Evolutionary conservation across 2,888 invertebrate genomes (phyloP), one percentile per base, ranked within the genome.

Genomic region (Galerucella calmariensis): DNA sequence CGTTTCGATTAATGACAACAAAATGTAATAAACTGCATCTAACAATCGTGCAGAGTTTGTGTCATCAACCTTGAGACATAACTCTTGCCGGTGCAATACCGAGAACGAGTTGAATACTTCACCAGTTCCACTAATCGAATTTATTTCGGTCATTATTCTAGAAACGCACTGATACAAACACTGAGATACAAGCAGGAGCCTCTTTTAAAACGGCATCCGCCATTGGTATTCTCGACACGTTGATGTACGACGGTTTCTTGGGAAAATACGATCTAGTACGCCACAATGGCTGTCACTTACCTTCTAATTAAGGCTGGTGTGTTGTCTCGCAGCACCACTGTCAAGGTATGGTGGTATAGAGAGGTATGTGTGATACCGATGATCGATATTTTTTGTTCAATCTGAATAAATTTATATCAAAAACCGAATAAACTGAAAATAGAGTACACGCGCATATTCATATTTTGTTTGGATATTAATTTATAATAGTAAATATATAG

Each of bases 271-370:
- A 72, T 63, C 74, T 69, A 53, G 70, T 68, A 56, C 67, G 70
- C 74, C 72, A 77, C 77, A 77, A 77, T 77, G 77, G 72, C 68
- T 74, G 75, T 77, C 77, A 77, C 77, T 77, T 77, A 75, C 77
- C 75, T 72, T 74, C 77, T 77, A 77, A 77, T 77, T 77, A 77
- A 74, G 72, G 74, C 75, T 72, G 72, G 59, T 72, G 74, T 68
- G 74, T 69, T 77, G 77, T 77, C 77, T 75, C 72, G 77, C 72
- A 65, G 67, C 66, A 41, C 65, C 35, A 46, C 20, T 65, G 46
- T 65, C 63, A 16, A 35, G 35, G 56, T 56, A 56, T 20, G 56
- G 56, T 56, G 16, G 56, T 56, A 35, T 35, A 35, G 35, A 56
- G 16, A 56, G 16, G 56, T 56, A 56, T 56, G 56, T 16, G 56